Evolutionary conservation across 2,113 vertebrate genomes (phyloP).

Genomic region (Puma concolor): DNA sequence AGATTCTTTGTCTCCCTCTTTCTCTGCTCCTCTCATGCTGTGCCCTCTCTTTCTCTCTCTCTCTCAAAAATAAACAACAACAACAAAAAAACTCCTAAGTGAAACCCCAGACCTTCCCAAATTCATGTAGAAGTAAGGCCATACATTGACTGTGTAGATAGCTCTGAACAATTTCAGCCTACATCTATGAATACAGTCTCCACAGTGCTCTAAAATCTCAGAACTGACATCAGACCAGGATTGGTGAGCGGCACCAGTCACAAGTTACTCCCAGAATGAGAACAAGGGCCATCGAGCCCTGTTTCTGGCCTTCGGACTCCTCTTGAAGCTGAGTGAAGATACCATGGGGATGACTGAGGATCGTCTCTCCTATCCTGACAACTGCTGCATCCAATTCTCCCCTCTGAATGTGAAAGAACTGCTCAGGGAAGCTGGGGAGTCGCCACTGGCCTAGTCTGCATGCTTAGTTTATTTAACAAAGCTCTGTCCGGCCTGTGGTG

Average conservation of each 20-base stretch:
- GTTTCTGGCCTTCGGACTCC: not conserved
- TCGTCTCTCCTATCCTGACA: not conserved
- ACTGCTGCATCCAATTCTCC: not conserved
- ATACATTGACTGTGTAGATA: not conserved
- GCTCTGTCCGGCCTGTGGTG: not conserved
- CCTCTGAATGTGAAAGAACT: not conserved
- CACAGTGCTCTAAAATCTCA: not conserved
- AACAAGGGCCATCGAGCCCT: not conserved
- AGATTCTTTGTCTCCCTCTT: too few relatives aligned
- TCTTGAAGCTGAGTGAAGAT: not conserved
- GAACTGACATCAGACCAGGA: not conserved
- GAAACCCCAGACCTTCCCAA: not conserved
- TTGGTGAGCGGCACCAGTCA: not conserved
- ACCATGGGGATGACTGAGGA: not conserved
- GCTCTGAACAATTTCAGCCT: not conserved
- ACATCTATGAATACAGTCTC: not conserved
- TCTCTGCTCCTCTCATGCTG: too few relatives aligned
- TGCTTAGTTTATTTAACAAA: not conserved
- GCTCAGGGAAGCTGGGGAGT: not conserved
- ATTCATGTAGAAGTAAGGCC: not conserved
- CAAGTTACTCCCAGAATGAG: not conserved
- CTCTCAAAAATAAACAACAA: too few relatives aligned
- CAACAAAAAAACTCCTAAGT: not conserved
- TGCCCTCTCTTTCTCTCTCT: too few relatives aligned
- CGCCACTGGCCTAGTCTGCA: not conserved